Evolutionary conservation across 2,797 vertebrate genomes (phyloP), one percentile per base, ranked within the genome.

Genomic region (Cirrhinus mrigala): DNA sequence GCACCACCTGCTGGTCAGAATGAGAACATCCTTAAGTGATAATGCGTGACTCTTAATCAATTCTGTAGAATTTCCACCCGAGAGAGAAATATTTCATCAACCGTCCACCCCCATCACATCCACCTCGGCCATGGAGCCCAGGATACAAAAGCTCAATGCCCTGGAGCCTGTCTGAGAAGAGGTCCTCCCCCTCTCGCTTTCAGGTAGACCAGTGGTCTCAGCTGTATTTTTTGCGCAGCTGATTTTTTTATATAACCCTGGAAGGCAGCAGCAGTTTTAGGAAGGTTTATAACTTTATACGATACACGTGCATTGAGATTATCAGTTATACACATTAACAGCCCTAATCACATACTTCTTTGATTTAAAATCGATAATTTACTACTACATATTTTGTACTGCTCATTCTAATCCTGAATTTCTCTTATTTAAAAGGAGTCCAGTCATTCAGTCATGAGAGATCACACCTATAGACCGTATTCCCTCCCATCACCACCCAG

Each of bases 161-260:
- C 56, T 94, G 92, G 93, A 90, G 91, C 81, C 93, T 91, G 76
- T 91, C 94, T 9, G 96, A 96, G 85, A 94, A 96, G 86, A 95
- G 96, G 92, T 94, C 92, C 86, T 94, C 93, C 79, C 89, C 93
- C 88, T 92, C 94, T 89, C 94, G 96, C 83, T 95, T 95, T 93
- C 96, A 96, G 95, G 97, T 97, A 80, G 2, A 73, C 44, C 64
- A 56, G 18, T 33, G n/a, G 10, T 50, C 44, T 64, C 50, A 40
- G 29, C 22, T 69, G 50, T 16, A n/a, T 40, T 52, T 83, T 52
- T 83, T n/a, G 75, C 40, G 24, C 48, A 40, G n/a, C 20, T 44
- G 15, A 83, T 54, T 83, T 40, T 37, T 68, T 27, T 75, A 16
- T 76, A 66, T 33, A 52, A 40, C 10, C 9, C 29, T 48, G 29